Evolutionary conservation across 2,797 vertebrate species (phyloP).

Genomic region (Lophotriccus pileatus): DNA sequence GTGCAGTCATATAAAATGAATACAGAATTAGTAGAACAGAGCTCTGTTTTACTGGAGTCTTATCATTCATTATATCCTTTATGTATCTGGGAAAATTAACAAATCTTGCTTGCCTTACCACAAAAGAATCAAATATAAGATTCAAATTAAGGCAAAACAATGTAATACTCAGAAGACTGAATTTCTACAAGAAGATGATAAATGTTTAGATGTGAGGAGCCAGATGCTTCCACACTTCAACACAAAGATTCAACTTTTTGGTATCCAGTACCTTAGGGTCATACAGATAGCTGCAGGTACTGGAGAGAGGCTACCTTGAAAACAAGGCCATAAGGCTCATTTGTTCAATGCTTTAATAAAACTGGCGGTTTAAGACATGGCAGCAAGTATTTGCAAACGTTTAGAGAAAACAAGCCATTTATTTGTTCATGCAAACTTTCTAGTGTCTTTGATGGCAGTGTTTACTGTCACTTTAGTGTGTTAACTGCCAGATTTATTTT

Average conservation of each 20-base stretch:
- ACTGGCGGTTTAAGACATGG: not conserved
- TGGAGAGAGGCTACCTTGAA: not conserved
- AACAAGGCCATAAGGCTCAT: not conserved
- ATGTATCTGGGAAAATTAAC: not conserved
- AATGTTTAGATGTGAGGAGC: not conserved
- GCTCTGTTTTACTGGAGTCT: not conserved
- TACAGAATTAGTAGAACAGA: not conserved
- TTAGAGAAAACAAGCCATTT: not conserved
- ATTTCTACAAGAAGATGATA: not conserved
- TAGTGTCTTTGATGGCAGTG: not conserved
- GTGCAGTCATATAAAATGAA: not conserved
- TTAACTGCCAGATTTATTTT: not conserved
- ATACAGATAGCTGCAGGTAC: not conserved
- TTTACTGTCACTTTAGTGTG: not conserved
- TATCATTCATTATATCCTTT: not conserved
- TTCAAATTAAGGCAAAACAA: not conserved
- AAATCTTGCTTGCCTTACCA: not conserved
- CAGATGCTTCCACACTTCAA: not conserved
- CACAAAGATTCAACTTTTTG: not conserved
- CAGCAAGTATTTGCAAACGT: not conserved
- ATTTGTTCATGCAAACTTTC: conserved; percentile 58
- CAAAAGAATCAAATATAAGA: not conserved
- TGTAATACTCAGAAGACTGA: not conserved
- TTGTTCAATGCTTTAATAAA: not conserved
- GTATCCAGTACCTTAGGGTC: not conserved